These are phyloP conservation scores for Cheirogaleus major DNA, from an alignment of 2,797 vertebrate genomes.

Conservation along the genomic window DNA sequence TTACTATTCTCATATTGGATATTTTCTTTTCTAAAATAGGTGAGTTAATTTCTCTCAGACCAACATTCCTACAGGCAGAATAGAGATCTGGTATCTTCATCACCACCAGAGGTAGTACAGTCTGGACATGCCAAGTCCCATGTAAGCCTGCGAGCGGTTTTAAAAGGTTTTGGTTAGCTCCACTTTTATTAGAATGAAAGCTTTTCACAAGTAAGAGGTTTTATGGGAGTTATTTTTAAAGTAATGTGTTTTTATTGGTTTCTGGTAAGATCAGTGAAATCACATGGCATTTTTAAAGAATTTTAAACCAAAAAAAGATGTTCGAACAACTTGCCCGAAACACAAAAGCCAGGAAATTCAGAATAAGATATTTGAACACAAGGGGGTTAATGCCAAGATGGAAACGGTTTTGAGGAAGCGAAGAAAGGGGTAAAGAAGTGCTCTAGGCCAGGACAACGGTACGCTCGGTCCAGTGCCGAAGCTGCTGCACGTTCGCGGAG, in stretches of 20 bases:
- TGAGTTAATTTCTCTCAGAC: conserved; percentile 66
- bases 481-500: accelerated
- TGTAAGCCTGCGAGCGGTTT: conserved; percentile 71
- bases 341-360: conserved; percentile 72
- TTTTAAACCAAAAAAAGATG: conserved; percentile 82
- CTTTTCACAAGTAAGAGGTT: conserved; percentile 83
- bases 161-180: conserved; percentile 82
- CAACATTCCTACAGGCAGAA: neutral
- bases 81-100: conserved; percentile 74
- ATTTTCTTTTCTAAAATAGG: conserved; percentile 21
- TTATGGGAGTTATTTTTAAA: conserved; percentile 83
- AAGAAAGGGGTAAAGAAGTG: neutral
- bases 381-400: neutral
- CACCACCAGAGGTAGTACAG: conserved; percentile 55
- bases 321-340: conserved; percentile 72
- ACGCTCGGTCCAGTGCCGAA: accelerated
- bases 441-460: neutral
- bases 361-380: conserved; percentile 60
- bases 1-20: neutral
- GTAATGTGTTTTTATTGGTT: conserved; percentile 83
- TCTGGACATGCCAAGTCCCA: conserved; percentile 67
- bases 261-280: conserved; percentile 84
- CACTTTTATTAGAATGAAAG: conserved; percentile 81
- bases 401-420: neutral
- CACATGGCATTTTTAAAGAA: conserved; percentile 79